A percentile compares a stretch with the other conserved stretches of the same genome.
phyloP scores from a whole-genome alignment of 92 coral and sea anemone genomes.

The Muricea muricata region DNA sequence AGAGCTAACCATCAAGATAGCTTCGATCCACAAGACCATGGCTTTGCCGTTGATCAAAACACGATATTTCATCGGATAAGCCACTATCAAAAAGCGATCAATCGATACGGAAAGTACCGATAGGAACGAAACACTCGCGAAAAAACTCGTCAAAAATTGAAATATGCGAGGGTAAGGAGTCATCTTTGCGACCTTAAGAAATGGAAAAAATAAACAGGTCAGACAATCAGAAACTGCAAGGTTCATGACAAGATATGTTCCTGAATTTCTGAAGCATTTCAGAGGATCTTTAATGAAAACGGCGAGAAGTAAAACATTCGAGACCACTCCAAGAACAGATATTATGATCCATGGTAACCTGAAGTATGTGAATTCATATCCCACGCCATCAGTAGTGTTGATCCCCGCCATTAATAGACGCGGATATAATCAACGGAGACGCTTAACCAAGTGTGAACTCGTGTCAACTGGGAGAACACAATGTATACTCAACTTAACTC shows the following conservation, averaged over 20 bases:
- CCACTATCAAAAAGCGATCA: neutral
- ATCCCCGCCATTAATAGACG: too few relatives aligned
- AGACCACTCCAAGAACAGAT: neutral
- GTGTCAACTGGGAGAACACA: too few relatives aligned
- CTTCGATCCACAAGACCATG: neutral
- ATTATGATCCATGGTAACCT: too few relatives aligned
- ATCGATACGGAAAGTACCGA: neutral
- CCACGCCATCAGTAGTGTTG: too few relatives aligned
- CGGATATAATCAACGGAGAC: too few relatives aligned
- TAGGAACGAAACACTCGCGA: neutral
- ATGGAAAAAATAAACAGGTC: slow-evolving; percentile 25
- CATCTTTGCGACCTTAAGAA: neutral
- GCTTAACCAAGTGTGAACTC: too few relatives aligned
- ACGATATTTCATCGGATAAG: neutral
- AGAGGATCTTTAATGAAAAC: slow-evolving; percentile 53
- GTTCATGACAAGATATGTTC: slow-evolving; percentile 38
- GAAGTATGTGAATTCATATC: too few relatives aligned
- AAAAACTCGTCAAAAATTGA: neutral
- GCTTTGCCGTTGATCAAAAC: neutral
- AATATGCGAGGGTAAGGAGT: neutral
- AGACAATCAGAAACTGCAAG: slow-evolving; percentile 50
- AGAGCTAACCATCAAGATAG: neutral
- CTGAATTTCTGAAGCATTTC: slow-evolving; percentile 47
- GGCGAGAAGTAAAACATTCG: neutral
- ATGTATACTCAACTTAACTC: too few relatives aligned